Evolutionary conservation across 2,888 invertebrate genomes (phyloP).

Genomic region (Drosophila aldrichi): DNA sequence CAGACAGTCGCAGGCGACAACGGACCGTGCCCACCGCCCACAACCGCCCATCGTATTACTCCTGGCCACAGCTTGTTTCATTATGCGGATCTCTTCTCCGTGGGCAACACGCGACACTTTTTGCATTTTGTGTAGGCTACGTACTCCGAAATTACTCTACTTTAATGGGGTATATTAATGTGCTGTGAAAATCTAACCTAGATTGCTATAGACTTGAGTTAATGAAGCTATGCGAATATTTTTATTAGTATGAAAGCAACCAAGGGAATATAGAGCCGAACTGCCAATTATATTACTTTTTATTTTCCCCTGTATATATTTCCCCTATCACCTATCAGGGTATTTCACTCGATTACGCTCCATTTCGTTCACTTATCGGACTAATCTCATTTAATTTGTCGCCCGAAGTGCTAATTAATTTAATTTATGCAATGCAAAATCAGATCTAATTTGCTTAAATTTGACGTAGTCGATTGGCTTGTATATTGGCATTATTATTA

Average conservation of each 20-base stretch:
- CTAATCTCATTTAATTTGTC: not conserved
- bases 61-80: constrained; percentile 30
- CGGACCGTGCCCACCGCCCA: not conserved
- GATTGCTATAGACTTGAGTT: not conserved
- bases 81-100: constrained; percentile 36
- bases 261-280: too few species aligned
- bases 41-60: not conserved
- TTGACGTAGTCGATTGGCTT: not conserved
- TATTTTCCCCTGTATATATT: too few species aligned
- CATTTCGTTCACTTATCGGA: not conserved
- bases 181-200: too few species aligned
- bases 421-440: not conserved
- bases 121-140: constrained; percentile 26
- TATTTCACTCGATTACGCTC: too few species aligned
- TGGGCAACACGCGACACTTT: constrained; percentile 38
- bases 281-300: too few species aligned
- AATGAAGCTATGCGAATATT: too few species aligned
- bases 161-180: not conserved
- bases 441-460: not conserved
- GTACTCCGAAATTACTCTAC: constrained; percentile 13
- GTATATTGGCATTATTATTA: too few species aligned
- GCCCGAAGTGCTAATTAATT: not conserved
- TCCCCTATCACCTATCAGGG: too few species aligned
- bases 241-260: too few species aligned
- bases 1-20: constrained; percentile 37